Conservation (phyloP, 2,888 invertebrate species). For the Ichneumon xanthorius region DNA sequence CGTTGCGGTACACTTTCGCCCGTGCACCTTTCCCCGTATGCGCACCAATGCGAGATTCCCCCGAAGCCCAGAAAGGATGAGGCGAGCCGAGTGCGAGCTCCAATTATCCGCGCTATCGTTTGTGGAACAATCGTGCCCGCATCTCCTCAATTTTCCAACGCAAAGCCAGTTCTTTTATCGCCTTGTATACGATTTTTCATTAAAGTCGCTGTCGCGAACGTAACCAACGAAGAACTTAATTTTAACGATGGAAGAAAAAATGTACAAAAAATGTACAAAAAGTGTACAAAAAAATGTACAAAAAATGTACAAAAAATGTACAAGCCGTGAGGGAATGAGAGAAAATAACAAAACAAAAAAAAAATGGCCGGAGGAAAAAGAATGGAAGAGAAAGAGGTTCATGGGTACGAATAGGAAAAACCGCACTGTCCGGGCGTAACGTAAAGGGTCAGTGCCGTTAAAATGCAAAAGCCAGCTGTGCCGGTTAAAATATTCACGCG, state of each 20-base stretch:
- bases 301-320: background rate
- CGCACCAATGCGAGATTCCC: background rate
- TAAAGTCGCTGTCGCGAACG: background rate
- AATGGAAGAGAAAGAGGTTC: constrained; percentile 23
- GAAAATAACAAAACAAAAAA: background rate
- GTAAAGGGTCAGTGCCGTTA: constrained; percentile 65
- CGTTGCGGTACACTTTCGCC: constrained; percentile 20
- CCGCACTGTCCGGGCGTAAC: constrained; percentile 51
- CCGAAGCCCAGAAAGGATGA: background rate
- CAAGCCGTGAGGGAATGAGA: background rate
- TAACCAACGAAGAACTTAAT: background rate
- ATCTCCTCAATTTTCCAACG: too few relatives aligned
- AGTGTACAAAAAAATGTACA: too few relatives aligned
- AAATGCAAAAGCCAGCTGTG: constrained; percentile 72
- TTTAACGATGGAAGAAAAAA: background rate
- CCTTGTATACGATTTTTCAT: background rate
- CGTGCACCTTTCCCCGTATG: background rate
- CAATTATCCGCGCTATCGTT: constrained; percentile 2
- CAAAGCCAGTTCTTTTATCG: background rate
- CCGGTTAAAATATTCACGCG: constrained; percentile 75
- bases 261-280: background rate
- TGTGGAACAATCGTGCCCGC: too few relatives aligned
- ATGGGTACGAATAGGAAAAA: constrained; percentile 12
- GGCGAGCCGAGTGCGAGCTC: background rate
- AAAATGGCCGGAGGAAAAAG: constrained; percentile 31